Percentiles rank a stretch among this genome's conserved stretches.
phyloP scores from a whole-genome alignment of 1,140 invertebrate species.

The Chironomus striatipennis region DNA sequence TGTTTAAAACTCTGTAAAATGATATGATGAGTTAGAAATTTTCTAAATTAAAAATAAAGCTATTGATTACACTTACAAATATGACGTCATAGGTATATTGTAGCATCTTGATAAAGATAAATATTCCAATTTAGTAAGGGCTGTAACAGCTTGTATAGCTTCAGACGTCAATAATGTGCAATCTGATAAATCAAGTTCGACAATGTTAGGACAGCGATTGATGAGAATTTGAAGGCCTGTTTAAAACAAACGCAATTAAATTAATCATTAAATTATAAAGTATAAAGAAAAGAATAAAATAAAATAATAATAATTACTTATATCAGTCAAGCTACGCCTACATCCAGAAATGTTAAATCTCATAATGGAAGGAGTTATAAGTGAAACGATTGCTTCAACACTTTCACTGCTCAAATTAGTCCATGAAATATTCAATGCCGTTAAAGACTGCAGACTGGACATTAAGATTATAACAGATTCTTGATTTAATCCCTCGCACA shows the following conservation, averaged over 20 bases:
- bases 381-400: slow-evolving; percentile 52
- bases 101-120: slow-evolving; percentile 79
- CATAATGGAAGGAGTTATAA: slow-evolving; percentile 53
- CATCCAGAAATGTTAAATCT: slow-evolving; percentile 75
- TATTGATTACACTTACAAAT: slow-evolving; percentile 45
- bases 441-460: slow-evolving; percentile 50
- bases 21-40: background rate
- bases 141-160: slow-evolving; percentile 49
- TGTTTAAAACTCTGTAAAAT: slow-evolving; percentile 44
- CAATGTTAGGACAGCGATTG: slow-evolving; percentile 56
- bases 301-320: slow-evolving; percentile 59
- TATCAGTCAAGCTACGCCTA: slow-evolving; percentile 61
- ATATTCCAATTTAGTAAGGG: slow-evolving; percentile 64
- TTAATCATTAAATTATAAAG: no score
- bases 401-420: slow-evolving; percentile 53
- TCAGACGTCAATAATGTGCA: slow-evolving; percentile 58
- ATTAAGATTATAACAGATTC: slow-evolving; percentile 52
- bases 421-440: slow-evolving; percentile 76
- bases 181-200: slow-evolving; percentile 80
- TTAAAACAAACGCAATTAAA: slow-evolving; percentile 31
- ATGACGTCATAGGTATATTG: slow-evolving; percentile 52
- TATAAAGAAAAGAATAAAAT: no score
- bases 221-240: slow-evolving; percentile 59
- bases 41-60: background rate
- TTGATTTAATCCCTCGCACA: slow-evolving; percentile 55